Percentiles rank a stretch among this genome's conserved stretches.
Conservation (phyloP, 2,888 invertebrate species). For the Eupithecia pulchellata region DNA sequence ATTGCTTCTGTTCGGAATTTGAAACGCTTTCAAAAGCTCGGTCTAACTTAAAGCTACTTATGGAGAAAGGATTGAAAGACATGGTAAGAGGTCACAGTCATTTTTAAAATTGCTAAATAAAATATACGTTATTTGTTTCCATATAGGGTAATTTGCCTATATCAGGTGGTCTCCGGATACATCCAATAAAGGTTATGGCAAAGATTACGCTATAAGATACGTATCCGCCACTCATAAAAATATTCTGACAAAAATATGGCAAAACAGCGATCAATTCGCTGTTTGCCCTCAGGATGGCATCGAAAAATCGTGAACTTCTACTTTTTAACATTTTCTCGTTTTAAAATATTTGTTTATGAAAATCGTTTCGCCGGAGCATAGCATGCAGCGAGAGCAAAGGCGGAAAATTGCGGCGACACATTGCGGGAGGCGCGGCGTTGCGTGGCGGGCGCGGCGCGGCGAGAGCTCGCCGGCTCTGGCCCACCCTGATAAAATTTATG, state of each 20-base stretch:
- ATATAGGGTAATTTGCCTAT: background rate
- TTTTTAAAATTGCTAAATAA: background rate
- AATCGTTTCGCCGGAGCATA: constrained; percentile 71
- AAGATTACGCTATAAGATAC: background rate
- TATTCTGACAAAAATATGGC: background rate
- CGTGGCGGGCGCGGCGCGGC: constrained; percentile 51
- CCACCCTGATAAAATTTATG: constrained; percentile 86
- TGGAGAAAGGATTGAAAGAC: constrained; percentile 1
- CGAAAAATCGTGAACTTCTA: background rate
- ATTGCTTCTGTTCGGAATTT: constrained; percentile 34
- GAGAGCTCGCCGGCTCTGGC: constrained; percentile 62
- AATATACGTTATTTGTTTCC: background rate
- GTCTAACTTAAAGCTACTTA: constrained; percentile 9
- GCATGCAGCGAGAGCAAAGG: constrained; percentile 70
- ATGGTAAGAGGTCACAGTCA: background rate
- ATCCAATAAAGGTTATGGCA: background rate
- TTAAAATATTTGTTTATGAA: constrained; percentile 55
- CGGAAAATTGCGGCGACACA: constrained; percentile 79
- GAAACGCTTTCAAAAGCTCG: constrained; percentile 27
- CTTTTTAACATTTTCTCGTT: background rate
- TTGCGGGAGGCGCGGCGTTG: constrained; percentile 50
- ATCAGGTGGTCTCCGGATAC: background rate
- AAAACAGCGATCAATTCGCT: background rate
- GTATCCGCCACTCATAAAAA: background rate
- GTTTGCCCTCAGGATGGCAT: background rate